Evolutionary conservation across 2,888 invertebrate genomes (phyloP).

Genomic region (Tachina lurida): DNA sequence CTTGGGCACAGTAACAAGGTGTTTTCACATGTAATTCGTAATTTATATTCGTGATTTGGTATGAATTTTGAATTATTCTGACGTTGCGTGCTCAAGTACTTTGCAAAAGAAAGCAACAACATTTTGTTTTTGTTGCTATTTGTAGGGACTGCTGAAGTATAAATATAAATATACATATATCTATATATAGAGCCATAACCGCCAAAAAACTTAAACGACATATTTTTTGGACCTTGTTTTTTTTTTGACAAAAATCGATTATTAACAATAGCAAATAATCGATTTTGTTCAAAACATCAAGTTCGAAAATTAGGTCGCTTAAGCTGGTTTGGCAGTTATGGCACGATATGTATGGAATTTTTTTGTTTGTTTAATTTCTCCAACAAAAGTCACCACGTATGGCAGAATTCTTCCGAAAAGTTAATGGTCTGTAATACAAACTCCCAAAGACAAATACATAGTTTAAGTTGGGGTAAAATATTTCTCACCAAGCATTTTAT

Average conservation of each 20-base stretch:
- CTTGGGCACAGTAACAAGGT: conserved; percentile 52
- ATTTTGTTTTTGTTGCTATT: neutral
- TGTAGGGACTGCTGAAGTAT: conserved; percentile 26
- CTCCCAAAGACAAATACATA: neutral
- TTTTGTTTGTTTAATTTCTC: conserved; percentile 8
- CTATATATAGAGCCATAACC: too few species aligned
- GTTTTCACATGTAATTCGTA: conserved; percentile 71
- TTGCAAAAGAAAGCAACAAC: conserved; percentile 2
- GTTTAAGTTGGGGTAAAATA: neutral
- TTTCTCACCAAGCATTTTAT: conserved; percentile 44
- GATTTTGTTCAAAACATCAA: too few species aligned
- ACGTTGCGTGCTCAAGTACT: conserved; percentile 66
- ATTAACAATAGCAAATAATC: too few species aligned
- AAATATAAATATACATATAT: conserved; percentile 11
- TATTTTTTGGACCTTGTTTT: too few species aligned
- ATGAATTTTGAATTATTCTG: conserved; percentile 69
- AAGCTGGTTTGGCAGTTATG: too few species aligned
- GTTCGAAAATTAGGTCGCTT: too few species aligned
- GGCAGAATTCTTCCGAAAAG: conserved; percentile 62
- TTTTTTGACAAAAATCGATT: too few species aligned
- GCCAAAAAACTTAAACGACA: too few species aligned
- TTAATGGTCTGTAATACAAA: conserved; percentile 58
- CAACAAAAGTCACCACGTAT: conserved; percentile 59
- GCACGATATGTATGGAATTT: too few species aligned
- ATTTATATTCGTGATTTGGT: conserved; percentile 72